Evolutionary conservation across 2,888 invertebrate species (phyloP).

Genomic region (Nowickia ferox): DNA sequence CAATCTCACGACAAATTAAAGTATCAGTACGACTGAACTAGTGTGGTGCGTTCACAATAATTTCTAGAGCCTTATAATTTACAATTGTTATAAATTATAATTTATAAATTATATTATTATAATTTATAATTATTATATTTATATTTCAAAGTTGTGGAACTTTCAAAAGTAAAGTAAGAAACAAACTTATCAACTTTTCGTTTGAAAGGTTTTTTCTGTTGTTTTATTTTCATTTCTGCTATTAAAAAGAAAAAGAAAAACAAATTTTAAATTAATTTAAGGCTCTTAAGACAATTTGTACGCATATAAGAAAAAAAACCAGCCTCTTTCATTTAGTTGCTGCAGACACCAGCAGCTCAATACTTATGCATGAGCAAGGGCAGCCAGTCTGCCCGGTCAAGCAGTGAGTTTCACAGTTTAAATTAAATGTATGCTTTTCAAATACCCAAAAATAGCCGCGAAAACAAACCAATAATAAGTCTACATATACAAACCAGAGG

Average conservation of each 20-base stretch:
- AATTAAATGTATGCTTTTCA: slow-evolving; percentile 51
- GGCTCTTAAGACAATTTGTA: slow-evolving; percentile 58
- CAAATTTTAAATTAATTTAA: slow-evolving; percentile 33
- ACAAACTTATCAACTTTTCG: background rate
- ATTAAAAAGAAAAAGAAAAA: background rate
- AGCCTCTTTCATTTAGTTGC: slow-evolving; percentile 14
- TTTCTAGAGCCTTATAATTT: too few relatives aligned
- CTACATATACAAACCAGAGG: slow-evolving; percentile 24
- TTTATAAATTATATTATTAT: too few relatives aligned
- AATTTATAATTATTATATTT: too few relatives aligned
- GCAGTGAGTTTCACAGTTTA: slow-evolving; percentile 6
- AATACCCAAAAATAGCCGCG: slow-evolving; percentile 69
- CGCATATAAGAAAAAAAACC: slow-evolving; percentile 10
- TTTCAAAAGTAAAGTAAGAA: too few relatives aligned
- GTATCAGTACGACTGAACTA: too few relatives aligned
- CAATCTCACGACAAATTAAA: too few relatives aligned
- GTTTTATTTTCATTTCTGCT: background rate
- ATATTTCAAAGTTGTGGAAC: too few relatives aligned
- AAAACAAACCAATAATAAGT: slow-evolving; percentile 62
- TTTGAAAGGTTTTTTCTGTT: background rate
- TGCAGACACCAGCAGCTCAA: slow-evolving; percentile 5
- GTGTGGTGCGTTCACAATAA: too few relatives aligned
- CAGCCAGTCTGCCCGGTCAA: slow-evolving; percentile 47
- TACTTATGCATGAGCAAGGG: background rate
- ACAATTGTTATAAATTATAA: too few relatives aligned